A percentile compares a stretch with the other conserved stretches of the same genome.
These are phyloP conservation scores for Pangasius sanitwongsei DNA, from an alignment of 2,797 vertebrate species.

Conservation along the genomic window DNA sequence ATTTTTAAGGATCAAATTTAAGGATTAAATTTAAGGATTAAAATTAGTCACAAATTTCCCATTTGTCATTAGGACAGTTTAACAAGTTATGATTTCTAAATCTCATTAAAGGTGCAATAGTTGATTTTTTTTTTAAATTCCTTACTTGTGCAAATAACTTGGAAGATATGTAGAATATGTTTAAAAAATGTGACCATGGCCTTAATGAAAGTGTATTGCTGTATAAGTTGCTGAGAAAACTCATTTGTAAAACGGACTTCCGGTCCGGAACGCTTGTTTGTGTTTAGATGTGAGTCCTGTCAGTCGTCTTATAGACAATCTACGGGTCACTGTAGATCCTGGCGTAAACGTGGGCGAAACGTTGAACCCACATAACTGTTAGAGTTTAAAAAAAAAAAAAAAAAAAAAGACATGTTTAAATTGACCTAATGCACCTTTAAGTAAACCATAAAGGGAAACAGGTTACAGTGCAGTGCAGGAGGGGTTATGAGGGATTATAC, in stretches of 20 bases:
- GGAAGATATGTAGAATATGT: background rate
- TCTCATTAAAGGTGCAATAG: background rate
- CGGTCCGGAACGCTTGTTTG: too few species aligned
- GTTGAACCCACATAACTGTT: background rate
- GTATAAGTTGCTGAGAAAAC: background rate
- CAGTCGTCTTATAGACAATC: background rate
- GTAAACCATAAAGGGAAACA: background rate
- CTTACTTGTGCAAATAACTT: background rate
- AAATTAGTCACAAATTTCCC: too few species aligned
- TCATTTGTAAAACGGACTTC: background rate
- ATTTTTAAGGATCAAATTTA: too few species aligned
- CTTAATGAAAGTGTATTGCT: background rate
- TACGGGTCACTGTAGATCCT: background rate
- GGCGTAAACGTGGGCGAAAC: background rate
- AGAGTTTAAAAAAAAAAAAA: background rate
- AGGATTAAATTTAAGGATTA: too few species aligned
- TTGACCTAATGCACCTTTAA: background rate
- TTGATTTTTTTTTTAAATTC: background rate
- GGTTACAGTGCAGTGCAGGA: background rate
- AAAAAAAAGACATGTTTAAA: background rate
- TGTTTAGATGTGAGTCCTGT: background rate
- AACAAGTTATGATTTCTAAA: background rate
- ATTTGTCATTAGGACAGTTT: background rate
- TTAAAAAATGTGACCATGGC: background rate
- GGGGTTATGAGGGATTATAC: background rate